Conservation (phyloP, 2,113 vertebrate genomes). For the Australoheros scitulus region DNA sequence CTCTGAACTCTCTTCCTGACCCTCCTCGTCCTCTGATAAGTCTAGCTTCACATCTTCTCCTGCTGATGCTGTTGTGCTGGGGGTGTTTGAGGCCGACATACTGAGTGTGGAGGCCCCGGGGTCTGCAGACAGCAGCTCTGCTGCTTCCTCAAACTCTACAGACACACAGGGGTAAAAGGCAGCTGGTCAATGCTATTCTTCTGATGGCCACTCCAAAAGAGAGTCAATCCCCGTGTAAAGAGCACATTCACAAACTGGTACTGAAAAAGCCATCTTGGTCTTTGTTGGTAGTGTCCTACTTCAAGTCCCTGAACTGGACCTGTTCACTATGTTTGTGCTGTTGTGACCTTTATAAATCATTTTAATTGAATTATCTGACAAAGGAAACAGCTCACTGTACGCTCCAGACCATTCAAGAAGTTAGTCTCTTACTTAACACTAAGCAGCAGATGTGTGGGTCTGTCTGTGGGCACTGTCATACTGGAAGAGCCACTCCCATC, state of each 20-base stretch:
- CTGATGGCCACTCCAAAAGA: background rate
- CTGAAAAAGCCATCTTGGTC: background rate
- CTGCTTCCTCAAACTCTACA: conserved; percentile 85
- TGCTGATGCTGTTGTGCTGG: background rate
- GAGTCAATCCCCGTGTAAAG: background rate
- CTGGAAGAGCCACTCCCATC: too few relatives aligned
- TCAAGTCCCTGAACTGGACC: background rate
- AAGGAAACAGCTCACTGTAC: background rate
- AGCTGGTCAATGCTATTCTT: background rate
- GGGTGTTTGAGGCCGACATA: conserved; percentile 19
- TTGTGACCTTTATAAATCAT: too few relatives aligned
- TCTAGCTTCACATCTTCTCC: conserved; percentile 77
- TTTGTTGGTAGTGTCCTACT: background rate
- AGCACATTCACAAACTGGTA: background rate
- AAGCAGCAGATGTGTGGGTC: too few relatives aligned
- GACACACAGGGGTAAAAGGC: background rate
- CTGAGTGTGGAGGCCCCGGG: conserved; percentile 77
- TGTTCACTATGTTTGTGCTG: too few relatives aligned
- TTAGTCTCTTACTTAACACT: too few relatives aligned
- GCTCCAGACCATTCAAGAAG: too few relatives aligned
- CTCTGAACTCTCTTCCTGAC: conserved; percentile 81
- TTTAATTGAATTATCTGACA: background rate
- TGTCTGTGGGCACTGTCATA: too few relatives aligned
- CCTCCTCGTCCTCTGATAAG: conserved; percentile 80
- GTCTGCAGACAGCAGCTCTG: conserved; percentile 80